Evolutionary conservation across 2,113 vertebrate genomes (phyloP).

Genomic region (Hystrix brachyura): DNA sequence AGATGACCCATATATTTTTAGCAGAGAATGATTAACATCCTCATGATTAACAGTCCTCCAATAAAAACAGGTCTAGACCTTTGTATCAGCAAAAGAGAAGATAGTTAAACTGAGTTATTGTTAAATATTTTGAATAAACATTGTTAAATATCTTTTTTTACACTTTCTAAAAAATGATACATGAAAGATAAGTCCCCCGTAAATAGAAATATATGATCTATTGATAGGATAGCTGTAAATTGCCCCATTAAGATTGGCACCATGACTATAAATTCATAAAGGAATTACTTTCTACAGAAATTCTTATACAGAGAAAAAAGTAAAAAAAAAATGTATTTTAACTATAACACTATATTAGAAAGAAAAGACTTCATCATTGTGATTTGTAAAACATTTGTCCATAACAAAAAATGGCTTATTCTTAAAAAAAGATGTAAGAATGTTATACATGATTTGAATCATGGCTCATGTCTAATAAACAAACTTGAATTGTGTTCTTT

Average conservation of each 20-base stretch:
- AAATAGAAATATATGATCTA: neutral
- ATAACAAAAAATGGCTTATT: slow-evolving; percentile 32
- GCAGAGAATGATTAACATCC: neutral
- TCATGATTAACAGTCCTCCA: neutral
- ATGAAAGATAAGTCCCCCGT: neutral
- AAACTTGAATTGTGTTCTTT: neutral
- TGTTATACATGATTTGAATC: neutral
- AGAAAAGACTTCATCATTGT: neutral
- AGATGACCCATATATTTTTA: neutral
- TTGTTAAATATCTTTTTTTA: neutral
- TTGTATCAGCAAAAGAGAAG: slow-evolving; percentile 1
- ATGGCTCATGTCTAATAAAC: neutral
- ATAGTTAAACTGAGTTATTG: neutral
- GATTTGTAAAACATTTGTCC: neutral
- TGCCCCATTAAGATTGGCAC: neutral
- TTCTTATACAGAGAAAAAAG: neutral
- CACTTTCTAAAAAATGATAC: neutral
- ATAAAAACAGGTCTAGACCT: neutral
- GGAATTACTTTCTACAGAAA: neutral
- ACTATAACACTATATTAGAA: neutral
- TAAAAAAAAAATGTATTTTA: slow-evolving; percentile 48
- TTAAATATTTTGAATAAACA: neutral
- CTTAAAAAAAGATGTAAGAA: slow-evolving; percentile 49
- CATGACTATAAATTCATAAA: neutral
- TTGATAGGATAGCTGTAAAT: neutral